phyloP scores from a whole-genome alignment of 2,113 vertebrate species.

The Girardinichthys multiradiatus region DNA sequence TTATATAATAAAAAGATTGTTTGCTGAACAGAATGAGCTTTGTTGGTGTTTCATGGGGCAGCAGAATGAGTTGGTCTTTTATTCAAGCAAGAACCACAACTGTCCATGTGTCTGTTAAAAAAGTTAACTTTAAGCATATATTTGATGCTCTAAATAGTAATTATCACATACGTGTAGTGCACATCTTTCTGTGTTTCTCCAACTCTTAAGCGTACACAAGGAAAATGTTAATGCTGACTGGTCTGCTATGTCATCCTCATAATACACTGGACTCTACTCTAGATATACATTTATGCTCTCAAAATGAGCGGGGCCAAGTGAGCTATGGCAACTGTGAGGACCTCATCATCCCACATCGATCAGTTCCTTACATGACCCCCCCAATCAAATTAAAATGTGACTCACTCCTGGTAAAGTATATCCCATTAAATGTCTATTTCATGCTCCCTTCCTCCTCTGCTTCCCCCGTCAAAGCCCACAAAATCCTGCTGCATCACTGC shows the following conservation, averaged over 20 bases:
- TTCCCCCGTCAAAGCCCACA: slow-evolving; percentile 61
- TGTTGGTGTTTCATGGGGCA: background rate
- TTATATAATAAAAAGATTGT: background rate
- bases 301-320: slow-evolving; percentile 45
- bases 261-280: slow-evolving; percentile 14
- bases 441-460: slow-evolving; percentile 54
- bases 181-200: slow-evolving; percentile 22
- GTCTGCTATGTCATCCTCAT: slow-evolving; percentile 31
- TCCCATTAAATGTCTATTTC: slow-evolving; percentile 63
- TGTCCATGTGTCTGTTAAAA: background rate
- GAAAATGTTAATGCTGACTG: slow-evolving; percentile 57
- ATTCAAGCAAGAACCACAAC: too few relatives aligned
- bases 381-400: slow-evolving; percentile 49
- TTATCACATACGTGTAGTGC: slow-evolving; percentile 20
- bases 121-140: background rate
- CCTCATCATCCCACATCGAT: slow-evolving; percentile 62
- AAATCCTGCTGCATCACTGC: slow-evolving; percentile 87
- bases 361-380: slow-evolving; percentile 29
- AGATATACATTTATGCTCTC: slow-evolving; percentile 9
- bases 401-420: slow-evolving; percentile 38
- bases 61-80: too few relatives aligned
- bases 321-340: slow-evolving; percentile 55
- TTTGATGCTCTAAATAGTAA: slow-evolving; percentile 22
- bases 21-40: background rate
- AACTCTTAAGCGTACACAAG: slow-evolving; percentile 43